These are phyloP conservation scores for Myotis vivesi DNA, from an alignment of 2,797 vertebrate species.

Conservation along the genomic window DNA sequence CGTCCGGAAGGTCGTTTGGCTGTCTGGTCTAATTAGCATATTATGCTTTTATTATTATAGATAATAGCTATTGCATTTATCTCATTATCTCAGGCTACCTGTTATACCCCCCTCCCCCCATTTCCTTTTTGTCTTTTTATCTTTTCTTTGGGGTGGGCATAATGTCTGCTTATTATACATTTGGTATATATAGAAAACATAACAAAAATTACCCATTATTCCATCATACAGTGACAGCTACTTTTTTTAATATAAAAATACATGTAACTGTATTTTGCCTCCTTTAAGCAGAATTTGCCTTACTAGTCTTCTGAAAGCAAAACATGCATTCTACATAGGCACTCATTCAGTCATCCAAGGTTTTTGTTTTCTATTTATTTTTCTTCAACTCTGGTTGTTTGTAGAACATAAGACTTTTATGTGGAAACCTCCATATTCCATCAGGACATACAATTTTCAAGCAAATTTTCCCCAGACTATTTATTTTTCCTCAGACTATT, in stretches of 20 bases:
- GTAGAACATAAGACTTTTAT: background rate
- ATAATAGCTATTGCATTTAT: background rate
- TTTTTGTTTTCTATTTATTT: constrained; percentile 18
- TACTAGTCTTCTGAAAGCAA: constrained; percentile 16
- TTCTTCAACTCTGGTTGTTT: constrained; percentile 7
- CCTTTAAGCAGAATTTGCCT: constrained; percentile 30
- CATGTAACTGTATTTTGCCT: background rate
- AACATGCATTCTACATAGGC: background rate
- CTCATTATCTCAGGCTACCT: background rate
- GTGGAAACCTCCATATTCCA: background rate
- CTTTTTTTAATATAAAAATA: background rate
- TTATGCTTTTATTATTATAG: too few species aligned
- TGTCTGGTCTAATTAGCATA: too few species aligned
- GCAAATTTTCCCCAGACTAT: background rate
- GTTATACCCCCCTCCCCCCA: background rate
- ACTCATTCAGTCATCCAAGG: background rate
- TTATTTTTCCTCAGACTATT: background rate
- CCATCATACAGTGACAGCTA: constrained; percentile 7
- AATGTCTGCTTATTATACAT: background rate
- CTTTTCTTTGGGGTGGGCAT: background rate
- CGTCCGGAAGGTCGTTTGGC: too few species aligned
- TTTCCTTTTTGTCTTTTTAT: background rate
- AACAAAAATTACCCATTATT: background rate
- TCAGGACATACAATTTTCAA: background rate
- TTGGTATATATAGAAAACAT: constrained; percentile 10